phyloP scores from a whole-genome alignment of 37 sponge, comb jelly and placozoan genomes.

The Theonella swinhoei region DNA sequence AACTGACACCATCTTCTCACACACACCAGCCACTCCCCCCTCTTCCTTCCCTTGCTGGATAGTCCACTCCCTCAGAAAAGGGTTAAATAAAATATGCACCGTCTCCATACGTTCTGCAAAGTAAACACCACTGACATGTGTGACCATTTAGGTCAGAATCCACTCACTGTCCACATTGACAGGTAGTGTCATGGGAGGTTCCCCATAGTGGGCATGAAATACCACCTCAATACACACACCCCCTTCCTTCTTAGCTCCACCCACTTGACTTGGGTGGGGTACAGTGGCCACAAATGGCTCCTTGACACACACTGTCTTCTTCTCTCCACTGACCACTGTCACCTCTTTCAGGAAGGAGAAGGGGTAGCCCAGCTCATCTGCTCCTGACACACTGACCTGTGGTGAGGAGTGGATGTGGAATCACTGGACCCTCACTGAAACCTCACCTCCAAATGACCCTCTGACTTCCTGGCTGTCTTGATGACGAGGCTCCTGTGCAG shows the following conservation, averaged over 20 bases:
- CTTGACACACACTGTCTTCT: not conserved
- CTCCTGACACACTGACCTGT: constrained; percentile 27
- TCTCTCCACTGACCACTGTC: not conserved
- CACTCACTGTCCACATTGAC: constrained; percentile 6
- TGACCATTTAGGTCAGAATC: not conserved
- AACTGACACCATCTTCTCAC: no score
- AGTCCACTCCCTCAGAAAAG: constrained; percentile 60
- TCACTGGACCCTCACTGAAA: not conserved
- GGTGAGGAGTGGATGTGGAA: not conserved
- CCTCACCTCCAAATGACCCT: not conserved
- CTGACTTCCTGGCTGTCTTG: not conserved
- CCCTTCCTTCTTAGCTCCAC: not conserved
- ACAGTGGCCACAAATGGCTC: constrained; percentile 14
- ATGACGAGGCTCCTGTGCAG: constrained; percentile 10
- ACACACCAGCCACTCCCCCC: no score
- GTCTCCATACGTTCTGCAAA: constrained; percentile 7
- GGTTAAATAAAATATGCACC: constrained; percentile 36
- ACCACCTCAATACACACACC: constrained; percentile 2
- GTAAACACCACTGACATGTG: not conserved
- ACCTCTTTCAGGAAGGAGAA: constrained; percentile 49
- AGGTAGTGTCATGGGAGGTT: constrained; percentile 8
- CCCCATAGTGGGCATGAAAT: constrained; percentile 46
- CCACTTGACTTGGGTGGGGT: no score
- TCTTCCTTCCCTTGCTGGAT: no score
- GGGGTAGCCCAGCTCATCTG: constrained; percentile 12